These are phyloP conservation scores for Thamnophis elegans DNA, from an alignment of 2,797 vertebrate species.

Conservation along the genomic window DNA sequence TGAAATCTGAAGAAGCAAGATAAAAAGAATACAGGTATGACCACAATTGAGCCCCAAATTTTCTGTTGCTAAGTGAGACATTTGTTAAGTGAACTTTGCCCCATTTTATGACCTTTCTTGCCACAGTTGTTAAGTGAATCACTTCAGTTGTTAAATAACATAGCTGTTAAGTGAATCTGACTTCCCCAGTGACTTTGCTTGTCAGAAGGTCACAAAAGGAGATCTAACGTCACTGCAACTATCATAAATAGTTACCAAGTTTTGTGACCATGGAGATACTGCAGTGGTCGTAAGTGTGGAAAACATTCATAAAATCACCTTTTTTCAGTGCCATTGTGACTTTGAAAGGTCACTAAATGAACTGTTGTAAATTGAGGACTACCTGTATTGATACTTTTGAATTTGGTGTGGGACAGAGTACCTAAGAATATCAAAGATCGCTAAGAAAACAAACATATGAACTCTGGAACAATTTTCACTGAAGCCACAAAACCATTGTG, in stretches of 20 bases:
- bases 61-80: neutral
- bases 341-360: neutral
- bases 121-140: neutral
- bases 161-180: neutral
- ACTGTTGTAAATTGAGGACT: neutral
- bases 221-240: neutral
- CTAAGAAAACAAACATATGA: neutral
- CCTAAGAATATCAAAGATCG: neutral
- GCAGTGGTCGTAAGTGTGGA: neutral
- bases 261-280: neutral
- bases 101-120: neutral
- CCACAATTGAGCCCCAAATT: neutral
- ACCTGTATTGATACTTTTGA: neutral
- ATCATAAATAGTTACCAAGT: neutral
- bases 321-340: neutral
- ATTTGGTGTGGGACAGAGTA: neutral
- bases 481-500: neutral
- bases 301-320: neutral
- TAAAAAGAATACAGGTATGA: neutral
- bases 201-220: neutral
- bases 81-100: neutral
- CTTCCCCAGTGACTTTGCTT: neutral
- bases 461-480: neutral
- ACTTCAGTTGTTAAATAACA: neutral
- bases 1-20: neutral